These are phyloP conservation scores for Pharmacophagus antenor DNA, from an alignment of 2,888 invertebrate species.

Conservation along the genomic window DNA sequence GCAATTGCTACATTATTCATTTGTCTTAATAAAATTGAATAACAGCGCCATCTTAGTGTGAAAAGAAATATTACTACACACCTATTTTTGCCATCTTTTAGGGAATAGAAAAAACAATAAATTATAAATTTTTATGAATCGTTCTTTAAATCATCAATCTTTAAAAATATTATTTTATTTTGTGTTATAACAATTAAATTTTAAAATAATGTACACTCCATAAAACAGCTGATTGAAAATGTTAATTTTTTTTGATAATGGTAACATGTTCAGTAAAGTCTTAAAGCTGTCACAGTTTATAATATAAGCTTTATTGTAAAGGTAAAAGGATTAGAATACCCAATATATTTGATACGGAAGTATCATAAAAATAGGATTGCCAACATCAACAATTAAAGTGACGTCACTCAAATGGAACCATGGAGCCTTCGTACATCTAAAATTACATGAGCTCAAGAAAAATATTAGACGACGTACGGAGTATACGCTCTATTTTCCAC, in stretches of 20 bases:
- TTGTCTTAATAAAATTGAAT: neutral
- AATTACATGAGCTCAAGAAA: conserved; percentile 72
- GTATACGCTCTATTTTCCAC: conserved; percentile 54
- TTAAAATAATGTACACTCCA: neutral
- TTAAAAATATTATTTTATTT: neutral
- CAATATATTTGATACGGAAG: conserved; percentile 59
- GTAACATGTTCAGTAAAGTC: conserved; percentile 49
- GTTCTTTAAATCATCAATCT: too few species aligned
- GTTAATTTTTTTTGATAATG: conserved; percentile 39
- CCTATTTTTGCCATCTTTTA: conserved; percentile 38
- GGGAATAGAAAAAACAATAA: conserved; percentile 34
- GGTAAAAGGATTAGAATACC: conserved; percentile 53
- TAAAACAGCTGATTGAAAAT: conserved; percentile 26
- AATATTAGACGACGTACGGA: conserved; percentile 59
- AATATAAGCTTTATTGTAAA: conserved; percentile 53
- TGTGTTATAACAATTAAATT: neutral
- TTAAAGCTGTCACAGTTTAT: conserved; percentile 49
- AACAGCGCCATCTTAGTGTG: conserved; percentile 21
- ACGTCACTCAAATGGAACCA: conserved; percentile 74
- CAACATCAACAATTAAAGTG: conserved; percentile 78
- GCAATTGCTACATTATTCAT: too few species aligned
- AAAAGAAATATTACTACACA: neutral
- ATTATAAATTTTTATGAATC: neutral
- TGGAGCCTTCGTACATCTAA: conserved; percentile 54
- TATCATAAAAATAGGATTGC: conserved; percentile 79